Evolutionary conservation across 2,797 vertebrate genomes (phyloP), one percentile per base, ranked within the genome.

Genomic region (Malacoctenus gilli): DNA sequence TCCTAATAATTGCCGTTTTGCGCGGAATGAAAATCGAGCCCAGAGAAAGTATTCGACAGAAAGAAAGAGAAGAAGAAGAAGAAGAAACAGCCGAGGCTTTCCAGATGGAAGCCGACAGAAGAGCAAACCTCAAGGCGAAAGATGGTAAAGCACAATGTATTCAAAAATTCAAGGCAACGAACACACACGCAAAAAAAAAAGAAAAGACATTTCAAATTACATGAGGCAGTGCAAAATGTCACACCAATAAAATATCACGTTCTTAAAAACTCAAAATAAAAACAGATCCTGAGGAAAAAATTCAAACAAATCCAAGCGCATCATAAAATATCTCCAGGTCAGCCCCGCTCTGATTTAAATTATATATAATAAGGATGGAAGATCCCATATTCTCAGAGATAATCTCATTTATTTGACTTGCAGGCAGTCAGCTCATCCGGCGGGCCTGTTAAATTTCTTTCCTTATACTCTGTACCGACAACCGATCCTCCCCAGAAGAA

Each of bases 191-290:
- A 72, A 55, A 77, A 18, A 48, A 16, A 70, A 54, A 78, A 58
- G 58, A 38, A 70, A 79, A 73, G 31, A 82, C 67, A 72, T 64
- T 82, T 68, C 43, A 87, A 88, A 88, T 77, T 79, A 87, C 84
- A 90, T 30, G 61, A 91, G 80, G 86, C 87, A 91, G 89, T 92
- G 90, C 91, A 93, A 92, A 90, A 88, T 78, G 79, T 86, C 82
- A 88, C 89, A 91, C 89, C 81, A 87, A 84, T 82, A 86, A 88
- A 87, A 89, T 71, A 84, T 72, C 53, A 79, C 49, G 50, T 82
- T 72, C 9, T 75, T 73, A 82, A 87, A 83, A 88, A 78, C 56
- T 72, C 64, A 79, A 87, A 85, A 85, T 80, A 42, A 71, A 79
- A 86, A 79, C 50, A 89, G 62, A 89, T 90, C 91, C 91, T 92